Conservation (phyloP, 2,888 invertebrate genomes). For the Ypsolopha scabrella region DNA sequence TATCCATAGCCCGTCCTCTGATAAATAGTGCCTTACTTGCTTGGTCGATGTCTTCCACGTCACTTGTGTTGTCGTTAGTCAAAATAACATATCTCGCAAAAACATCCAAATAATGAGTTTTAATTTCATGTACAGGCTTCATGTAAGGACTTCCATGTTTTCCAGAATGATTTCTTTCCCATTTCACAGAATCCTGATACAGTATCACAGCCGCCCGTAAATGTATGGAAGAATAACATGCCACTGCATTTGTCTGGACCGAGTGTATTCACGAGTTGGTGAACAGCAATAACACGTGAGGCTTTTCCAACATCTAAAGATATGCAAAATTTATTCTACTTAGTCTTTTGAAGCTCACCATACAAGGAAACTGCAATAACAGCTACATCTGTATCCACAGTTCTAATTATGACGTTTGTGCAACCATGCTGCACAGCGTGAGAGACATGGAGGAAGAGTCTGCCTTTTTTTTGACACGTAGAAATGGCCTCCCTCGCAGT, state of each 20-base stretch:
- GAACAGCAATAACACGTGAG: no score
- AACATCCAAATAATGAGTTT: conserved; percentile 7
- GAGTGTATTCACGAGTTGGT: conserved; percentile 8
- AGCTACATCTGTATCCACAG: conserved; percentile 8
- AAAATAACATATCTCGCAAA: conserved; percentile 6
- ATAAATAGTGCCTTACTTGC: conserved; percentile 9
- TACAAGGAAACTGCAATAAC: conserved; percentile 5
- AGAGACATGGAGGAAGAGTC: no score
- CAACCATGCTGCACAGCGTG: conserved; percentile 8
- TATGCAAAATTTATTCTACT: no score
- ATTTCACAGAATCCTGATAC: conserved; percentile 9
- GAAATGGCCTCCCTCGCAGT: no score
- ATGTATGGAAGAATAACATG: conserved; percentile 7
- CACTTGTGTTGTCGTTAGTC: conserved; percentile 1
- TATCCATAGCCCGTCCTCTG: conserved; percentile 8
- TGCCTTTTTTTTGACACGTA: no score
- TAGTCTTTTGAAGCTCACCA: conserved; percentile 2
- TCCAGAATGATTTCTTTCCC: no score
- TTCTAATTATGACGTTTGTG: conserved; percentile 7
- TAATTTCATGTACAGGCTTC: no score
- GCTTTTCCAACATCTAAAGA: no score
- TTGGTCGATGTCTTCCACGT: conserved; percentile 2
- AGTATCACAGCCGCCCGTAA: conserved; percentile 8
- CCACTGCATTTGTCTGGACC: conserved; percentile 9
- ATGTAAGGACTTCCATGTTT: no score